A percentile compares a stretch with the other conserved stretches of the same genome.
Evolutionary conservation across 2,113 vertebrate genomes (phyloP).

Genomic region (Bufo bufo): DNA sequence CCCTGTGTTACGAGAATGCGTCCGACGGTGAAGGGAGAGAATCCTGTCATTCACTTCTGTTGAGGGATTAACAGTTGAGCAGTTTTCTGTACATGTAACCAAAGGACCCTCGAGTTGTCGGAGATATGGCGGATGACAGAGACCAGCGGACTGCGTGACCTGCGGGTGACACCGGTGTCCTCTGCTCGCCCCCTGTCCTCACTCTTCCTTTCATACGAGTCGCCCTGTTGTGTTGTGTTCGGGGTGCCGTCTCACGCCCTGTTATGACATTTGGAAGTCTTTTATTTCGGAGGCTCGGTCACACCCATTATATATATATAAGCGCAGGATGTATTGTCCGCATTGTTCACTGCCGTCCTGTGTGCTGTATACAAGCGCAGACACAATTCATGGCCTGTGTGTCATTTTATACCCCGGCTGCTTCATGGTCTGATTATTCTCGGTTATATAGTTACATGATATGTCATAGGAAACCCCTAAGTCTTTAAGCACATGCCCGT

Average conservation of each 20-base stretch:
- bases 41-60: no score
- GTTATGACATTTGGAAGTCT: neutral
- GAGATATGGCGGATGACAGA: no score
- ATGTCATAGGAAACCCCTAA: no score
- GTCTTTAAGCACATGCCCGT: no score
- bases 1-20: no score
- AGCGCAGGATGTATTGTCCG: slow-evolving; percentile 1
- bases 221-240: neutral
- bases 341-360: neutral
- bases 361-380: neutral
- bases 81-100: neutral
- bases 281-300: neutral
- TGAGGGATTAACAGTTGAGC: no score
- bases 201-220: neutral
- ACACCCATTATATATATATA: slow-evolving; percentile 11
- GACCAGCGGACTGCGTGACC: neutral
- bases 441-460: no score
- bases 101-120: no score
- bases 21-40: no score
- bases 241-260: slow-evolving; percentile 19
- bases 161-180: neutral
- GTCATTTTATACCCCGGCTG: no score
- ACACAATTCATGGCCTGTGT: neutral
- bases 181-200: no score
- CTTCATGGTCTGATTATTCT: no score